Evolutionary conservation across 2,888 invertebrate species (phyloP), one percentile per base, ranked within the genome.

Genomic region (Sisyra nigra): DNA sequence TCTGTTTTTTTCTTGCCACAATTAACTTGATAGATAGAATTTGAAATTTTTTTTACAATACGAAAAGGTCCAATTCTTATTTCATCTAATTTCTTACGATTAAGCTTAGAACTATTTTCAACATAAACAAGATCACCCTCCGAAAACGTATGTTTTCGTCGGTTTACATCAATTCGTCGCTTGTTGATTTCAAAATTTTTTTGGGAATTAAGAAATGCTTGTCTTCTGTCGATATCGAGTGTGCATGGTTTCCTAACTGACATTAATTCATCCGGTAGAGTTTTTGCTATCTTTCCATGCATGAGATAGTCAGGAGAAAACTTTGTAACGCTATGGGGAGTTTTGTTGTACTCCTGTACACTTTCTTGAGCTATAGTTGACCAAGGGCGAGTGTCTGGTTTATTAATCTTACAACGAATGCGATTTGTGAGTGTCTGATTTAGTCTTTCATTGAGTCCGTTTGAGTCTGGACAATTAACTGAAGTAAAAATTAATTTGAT

Each of bases 61-160:
- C n/a, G 35, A 36, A 46, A 42, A 7, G 50, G 48, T 19, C 48
- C 50, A 45, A 48, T 41, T 47, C 49, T 44, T 18, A 47, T 15
- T 47, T 46, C 41, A 37, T 50, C 47, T 44, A 48, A 29, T 44
- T 51, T 51, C 31, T 43, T 46, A 40, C 50, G 47, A 35, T 49
- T 50, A 19, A 51, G 19, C 45, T 47, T 50, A 41, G 47, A 48
- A 17, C 47, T 47, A 38, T 48, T 49, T 45, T 49, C 46, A 11
- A 52, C 41, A 46, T 50, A 51, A n/a, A 51, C 51, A 13, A 46
- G 44, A 44, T 51, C 49, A 6, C 51, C 48, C 39, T 44, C 45
- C 36, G 50, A 41, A 44, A 49, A 49, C n/a, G 46, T 40, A 36
- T 47, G 39, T 10, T 40, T 24, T 38, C 42, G 46, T 35, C 47